Evolutionary conservation across 1,140 invertebrate genomes (phyloP).

Genomic region (Pseudomyrmex gracilis): DNA sequence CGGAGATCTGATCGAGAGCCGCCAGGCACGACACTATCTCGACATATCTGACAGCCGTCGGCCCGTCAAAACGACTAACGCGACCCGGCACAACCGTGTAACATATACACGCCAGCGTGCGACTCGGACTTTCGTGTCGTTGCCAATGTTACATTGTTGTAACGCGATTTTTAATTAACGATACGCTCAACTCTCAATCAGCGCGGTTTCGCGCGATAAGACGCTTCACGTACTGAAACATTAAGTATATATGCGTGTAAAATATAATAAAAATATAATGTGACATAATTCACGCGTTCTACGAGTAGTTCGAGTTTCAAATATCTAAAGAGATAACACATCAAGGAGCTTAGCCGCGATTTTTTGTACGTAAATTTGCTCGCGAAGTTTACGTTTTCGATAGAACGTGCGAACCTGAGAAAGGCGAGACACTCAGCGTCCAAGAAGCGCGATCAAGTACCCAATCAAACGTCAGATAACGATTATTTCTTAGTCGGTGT

Average conservation of each 20-base stretch:
- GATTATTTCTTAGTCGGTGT: conserved; percentile 46
- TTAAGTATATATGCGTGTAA: too few relatives aligned
- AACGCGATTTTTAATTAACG: neutral
- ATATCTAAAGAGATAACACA: too few relatives aligned
- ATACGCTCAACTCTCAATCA: neutral
- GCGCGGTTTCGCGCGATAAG: neutral
- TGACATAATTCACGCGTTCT: too few relatives aligned
- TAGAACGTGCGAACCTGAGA: too few relatives aligned
- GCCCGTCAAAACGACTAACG: conserved; percentile 63
- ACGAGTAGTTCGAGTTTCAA: too few relatives aligned
- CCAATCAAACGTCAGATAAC: conserved; percentile 31
- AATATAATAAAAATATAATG: too few relatives aligned
- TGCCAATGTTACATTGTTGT: neutral
- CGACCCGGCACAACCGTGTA: neutral
- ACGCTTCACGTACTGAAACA: too few relatives aligned
- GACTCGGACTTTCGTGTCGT: conserved; percentile 5
- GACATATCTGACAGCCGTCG: conserved; percentile 73
- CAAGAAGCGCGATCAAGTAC: conserved; percentile 14
- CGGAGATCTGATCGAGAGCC: conserved; percentile 61
- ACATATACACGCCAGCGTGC: neutral
- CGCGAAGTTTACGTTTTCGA: too few relatives aligned
- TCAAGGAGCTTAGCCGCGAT: too few relatives aligned
- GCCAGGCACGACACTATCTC: conserved; percentile 63
- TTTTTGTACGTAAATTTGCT: too few relatives aligned
- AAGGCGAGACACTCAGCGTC: neutral